Base-by-base conservation (phyloP, 2,888 invertebrate species). In the Linyphia triangularis region DNA sequence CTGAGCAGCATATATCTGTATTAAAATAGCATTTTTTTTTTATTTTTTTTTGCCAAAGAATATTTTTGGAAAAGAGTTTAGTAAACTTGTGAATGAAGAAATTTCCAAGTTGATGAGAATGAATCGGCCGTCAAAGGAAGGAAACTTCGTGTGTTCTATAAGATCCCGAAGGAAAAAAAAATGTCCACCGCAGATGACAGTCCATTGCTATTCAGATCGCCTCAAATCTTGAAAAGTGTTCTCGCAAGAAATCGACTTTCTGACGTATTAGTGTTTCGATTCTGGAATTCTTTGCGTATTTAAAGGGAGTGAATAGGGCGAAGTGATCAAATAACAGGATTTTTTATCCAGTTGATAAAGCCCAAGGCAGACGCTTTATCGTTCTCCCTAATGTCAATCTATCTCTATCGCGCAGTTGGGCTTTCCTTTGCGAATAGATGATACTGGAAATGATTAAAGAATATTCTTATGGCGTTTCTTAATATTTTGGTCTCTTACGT, bases 151-250 rank as follows among this genome's bases (percentile, higher is more conserved):
- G 72, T 40, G 82, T 72, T 22, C 40, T 59, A 82, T 40, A 37
- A 33, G 16, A 6, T 16, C 16, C 24, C 16, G 37, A 43, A 77
- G 33, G 67, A 19, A 16, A 57, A 67, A 33, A 37, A 82, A 72
- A 30, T 22, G 33, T 40, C 24, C 26, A 33, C 10, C 24, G 26
- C 51, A 19, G 65, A 72, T 79, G 78, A 63, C 33, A 16, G 57
- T 69, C 81, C 81, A 81, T 88, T 88, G 86, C 67, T 81, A 88
- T 88, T 88, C 86, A 59, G 61, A 88, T 65, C 79, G 57, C 19
- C 51, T 24, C 24, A 43, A 61, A 84, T 77, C 84, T 75, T 28
- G 51, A 79, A 79, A 63, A 63, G 24, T 26, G 30, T 65, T 85
- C 70, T 19, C 40, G 43, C 79, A 28, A 77, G 63, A 86, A 86